phyloP scores from a whole-genome alignment of 2,113 vertebrate species.

The Chrysemys picta region DNA sequence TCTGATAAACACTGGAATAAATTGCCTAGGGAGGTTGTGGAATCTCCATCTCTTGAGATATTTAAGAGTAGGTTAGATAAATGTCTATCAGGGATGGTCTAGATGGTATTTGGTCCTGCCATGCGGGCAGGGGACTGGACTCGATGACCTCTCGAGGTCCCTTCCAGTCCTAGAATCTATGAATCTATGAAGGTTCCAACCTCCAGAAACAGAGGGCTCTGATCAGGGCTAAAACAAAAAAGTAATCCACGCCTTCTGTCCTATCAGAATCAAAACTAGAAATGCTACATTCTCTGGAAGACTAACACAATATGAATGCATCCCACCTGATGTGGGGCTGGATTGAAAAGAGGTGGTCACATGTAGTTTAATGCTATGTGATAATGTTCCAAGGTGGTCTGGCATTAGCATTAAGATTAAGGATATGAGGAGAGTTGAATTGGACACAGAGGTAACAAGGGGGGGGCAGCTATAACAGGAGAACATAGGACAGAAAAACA shows the following conservation, averaged over 20 bases:
- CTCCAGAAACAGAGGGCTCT: not conserved
- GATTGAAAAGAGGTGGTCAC: not conserved
- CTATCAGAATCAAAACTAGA: not conserved
- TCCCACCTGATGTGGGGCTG: not conserved
- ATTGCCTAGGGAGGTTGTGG: no score
- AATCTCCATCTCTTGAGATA: no score
- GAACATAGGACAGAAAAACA: not conserved
- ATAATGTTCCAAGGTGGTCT: not conserved
- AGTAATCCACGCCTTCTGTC: not conserved
- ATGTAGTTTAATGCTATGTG: not conserved
- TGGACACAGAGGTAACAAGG: not conserved
- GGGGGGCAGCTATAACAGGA: not conserved
- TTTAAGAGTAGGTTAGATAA: no score
- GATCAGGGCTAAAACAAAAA: not conserved
- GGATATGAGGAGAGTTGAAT: slow-evolving; percentile 13
- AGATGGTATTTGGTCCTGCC: no score
- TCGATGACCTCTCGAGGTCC: no score
- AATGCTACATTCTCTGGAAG: not conserved
- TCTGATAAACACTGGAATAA: no score
- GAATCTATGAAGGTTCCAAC: not conserved
- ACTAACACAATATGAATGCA: not conserved
- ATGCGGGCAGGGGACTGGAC: no score
- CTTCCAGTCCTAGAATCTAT: no score
- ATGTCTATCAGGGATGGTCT: no score
- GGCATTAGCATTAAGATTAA: slow-evolving; percentile 20